phyloP scores from a whole-genome alignment of 1,140 invertebrate species.

The Saccostrea glomerata region DNA sequence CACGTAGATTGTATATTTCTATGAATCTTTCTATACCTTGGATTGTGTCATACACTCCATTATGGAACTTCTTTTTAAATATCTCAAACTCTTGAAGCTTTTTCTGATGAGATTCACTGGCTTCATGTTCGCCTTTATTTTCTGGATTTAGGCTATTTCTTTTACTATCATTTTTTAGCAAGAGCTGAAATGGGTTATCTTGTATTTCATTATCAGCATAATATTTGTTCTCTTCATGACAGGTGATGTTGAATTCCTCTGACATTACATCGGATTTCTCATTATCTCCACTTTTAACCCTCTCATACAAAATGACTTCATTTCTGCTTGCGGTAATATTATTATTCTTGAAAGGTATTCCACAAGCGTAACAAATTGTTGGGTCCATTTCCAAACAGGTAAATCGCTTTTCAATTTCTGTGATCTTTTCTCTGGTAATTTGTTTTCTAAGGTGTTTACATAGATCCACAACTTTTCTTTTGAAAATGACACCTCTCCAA shows the following conservation, averaged over 20 bases:
- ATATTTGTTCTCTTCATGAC: background rate
- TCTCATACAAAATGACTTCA: background rate
- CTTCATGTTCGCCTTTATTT: background rate
- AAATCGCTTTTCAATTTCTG: background rate
- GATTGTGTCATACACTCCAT: background rate
- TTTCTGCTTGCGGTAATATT: background rate
- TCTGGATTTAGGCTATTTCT: background rate
- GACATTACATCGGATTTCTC: background rate
- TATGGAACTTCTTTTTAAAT: background rate
- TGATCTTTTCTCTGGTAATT: background rate
- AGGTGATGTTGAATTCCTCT: background rate
- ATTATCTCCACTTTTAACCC: background rate
- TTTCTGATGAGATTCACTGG: background rate
- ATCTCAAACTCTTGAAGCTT: background rate
- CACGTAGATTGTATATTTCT: background rate
- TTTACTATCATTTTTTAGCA: background rate
- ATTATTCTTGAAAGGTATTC: background rate
- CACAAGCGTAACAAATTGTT: background rate
- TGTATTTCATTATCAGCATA: background rate
- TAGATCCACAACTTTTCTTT: background rate
- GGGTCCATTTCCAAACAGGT: background rate
- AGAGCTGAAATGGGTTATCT: background rate
- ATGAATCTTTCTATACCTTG: background rate
- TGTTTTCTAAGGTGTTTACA: background rate
- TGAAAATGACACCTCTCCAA: background rate